Evolutionary conservation across 2,797 vertebrate species (phyloP), one percentile per base, ranked within the genome.

Genomic region (Danio albolineatus): DNA sequence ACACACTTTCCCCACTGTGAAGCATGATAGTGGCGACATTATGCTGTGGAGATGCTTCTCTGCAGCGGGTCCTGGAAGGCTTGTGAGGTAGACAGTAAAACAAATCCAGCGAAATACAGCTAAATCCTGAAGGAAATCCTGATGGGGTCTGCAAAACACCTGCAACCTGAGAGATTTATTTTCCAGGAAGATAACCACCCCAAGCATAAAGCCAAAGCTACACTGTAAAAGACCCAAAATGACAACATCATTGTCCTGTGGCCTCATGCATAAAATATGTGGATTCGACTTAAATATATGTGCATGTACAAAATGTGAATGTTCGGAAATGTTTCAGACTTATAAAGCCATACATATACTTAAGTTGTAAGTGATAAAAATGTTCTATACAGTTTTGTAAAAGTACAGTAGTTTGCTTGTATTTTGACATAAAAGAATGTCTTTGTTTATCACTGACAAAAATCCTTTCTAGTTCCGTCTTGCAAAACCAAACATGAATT

Each of bases 1-100:
- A 76, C 16, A 54, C 39, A 67, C 39, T 28, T n/a, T 57, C 39
- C 51, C 62, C 19, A 66, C 39, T 76, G 62, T 66, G 62, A 57
- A 44, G 51, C 19, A 9, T n/a, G 51, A 44, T 46, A 28, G 49
- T 66, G 61, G 14, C 6, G 16, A 17, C 19, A 76, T 46, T 19
- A 76, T 0, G 16, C n/a, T 75, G 73, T 53, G 36, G 43, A 46
- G 16, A 73, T 73, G 28, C 12, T 16, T 41, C 48, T 65, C 61
- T 76, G 49, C 48, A 43, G 36, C 17, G 39, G 59, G 38, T 43
- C 49, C 19, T 39, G 38, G 10, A 75, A 16, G 12, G n/a, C 36
- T 57, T 56, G 14, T 17, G 62, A 28, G 17, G 49, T 41, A 71
- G 10, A 54, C 6, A 13, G 41, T 56, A 13, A 76, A 67, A 53